A percentile compares a stretch with the other conserved stretches of the same genome.
Conservation (phyloP, 2,888 invertebrate genomes). For the Himalopsyche anomala region DNA sequence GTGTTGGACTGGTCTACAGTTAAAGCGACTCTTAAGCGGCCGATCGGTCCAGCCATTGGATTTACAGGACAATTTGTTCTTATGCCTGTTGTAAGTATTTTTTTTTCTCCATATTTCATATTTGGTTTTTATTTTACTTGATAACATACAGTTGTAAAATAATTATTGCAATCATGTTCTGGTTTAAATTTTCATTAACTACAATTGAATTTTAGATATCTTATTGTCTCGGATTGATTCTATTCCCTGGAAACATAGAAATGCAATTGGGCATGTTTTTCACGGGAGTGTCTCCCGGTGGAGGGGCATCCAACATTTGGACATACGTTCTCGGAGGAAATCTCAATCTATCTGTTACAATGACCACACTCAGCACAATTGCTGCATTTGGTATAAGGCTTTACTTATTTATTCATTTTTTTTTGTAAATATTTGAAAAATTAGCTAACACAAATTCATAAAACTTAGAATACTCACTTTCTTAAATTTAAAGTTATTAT, state of each 20-base stretch:
- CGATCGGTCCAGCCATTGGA: constrained; percentile 88
- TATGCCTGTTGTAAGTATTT: constrained; percentile 85
- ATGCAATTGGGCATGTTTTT: constrained; percentile 92
- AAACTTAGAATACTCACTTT: constrained; percentile 35
- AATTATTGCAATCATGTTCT: background rate
- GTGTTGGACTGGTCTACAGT: constrained; percentile 87
- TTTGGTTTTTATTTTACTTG: background rate
- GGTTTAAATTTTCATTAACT: background rate
- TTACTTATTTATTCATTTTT: background rate
- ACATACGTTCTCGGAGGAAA: constrained; percentile 94
- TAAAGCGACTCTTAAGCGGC: constrained; percentile 80
- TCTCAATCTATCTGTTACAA: constrained; percentile 93
- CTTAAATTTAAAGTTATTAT: constrained; percentile 1
- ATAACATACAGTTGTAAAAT: background rate
- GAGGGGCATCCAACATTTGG: constrained; percentile 98
- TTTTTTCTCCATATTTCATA: background rate
- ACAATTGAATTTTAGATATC: constrained; percentile 77
- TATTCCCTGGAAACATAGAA: constrained; percentile 81
- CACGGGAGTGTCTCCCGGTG: constrained; percentile 93
- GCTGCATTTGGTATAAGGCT: constrained; percentile 84
- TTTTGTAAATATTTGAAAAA: background rate
- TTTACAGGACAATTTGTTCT: constrained; percentile 87
- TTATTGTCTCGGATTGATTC: constrained; percentile 82
- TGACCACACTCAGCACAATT: constrained; percentile 94
- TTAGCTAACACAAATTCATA: background rate